Evolutionary conservation across 2,113 vertebrate species (phyloP), one percentile per base, ranked within the genome.

Genomic region (Sinocyclocheilus rhinocerous): DNA sequence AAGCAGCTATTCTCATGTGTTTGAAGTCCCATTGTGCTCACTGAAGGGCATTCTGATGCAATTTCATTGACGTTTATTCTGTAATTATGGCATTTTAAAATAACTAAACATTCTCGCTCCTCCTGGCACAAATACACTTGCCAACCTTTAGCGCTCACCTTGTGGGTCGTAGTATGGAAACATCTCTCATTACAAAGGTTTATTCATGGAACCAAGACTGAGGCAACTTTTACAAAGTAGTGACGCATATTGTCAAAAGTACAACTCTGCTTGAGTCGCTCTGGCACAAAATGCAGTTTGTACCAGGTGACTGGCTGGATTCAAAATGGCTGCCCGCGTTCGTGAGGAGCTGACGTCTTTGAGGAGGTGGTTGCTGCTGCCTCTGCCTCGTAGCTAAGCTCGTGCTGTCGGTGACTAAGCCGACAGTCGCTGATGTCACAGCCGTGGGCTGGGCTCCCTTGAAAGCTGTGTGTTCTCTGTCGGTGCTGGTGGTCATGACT

Each of bases 361-460:
- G 85, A 89, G 88, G 86, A 88, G 89, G 88, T 76, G 89, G 87
- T 81, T 89, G 87, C 82, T 88, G 70, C 86, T 89, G 79, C 85
- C 89, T 87, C 87, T 77, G 85, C 86, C 89, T n/a, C 77, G 85
- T 87, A 89, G 76, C 86, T 90, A 86, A 89, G 76, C 86, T 90
- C 79, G 61, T 90, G 93, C 92, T 91, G 91, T 91, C 88, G 80
- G 89, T 94, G 93, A 95, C 94, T 95, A 93, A 94, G 92, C 91
- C 91, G 90, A 92, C 91, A 87, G 91, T 84, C 87, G 89, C 92
- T 95, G 93, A 95, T 91, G 90, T 94, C 94, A 94, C 93, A 93
- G 93, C 93, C 93, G 92, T 93, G 90, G 93, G 93, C 85, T 88
- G 92, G 89, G 90, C 91, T 90, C 90, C 87, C 59, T 78, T 89